Conservation (phyloP, 2,113 vertebrate genomes). For the Tragelaphus strepsiceros region DNA sequence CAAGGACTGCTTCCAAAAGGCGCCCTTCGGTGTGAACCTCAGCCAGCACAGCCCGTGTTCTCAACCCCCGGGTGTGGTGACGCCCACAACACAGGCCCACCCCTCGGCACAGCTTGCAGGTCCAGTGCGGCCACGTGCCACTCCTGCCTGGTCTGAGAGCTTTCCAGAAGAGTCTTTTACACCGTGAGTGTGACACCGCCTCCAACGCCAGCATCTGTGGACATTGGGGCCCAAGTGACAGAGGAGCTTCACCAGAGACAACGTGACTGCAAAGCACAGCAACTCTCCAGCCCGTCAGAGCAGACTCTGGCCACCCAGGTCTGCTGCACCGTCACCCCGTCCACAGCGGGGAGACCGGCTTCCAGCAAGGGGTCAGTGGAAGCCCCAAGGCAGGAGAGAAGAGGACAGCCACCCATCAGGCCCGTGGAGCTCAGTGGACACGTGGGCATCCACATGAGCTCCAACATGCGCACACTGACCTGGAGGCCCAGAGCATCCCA, state of each 20-base stretch:
- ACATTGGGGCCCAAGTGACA: rapidly evolving
- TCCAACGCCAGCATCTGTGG: rapidly evolving
- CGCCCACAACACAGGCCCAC: not conserved
- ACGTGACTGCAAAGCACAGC: rapidly evolving
- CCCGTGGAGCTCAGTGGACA: not conserved
- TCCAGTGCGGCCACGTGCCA: rapidly evolving
- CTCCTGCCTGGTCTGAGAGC: rapidly evolving
- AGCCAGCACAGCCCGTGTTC: rapidly evolving
- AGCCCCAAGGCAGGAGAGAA: not conserved
- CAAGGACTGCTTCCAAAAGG: not conserved
- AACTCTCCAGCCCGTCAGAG: not conserved
- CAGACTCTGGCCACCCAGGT: rapidly evolving
- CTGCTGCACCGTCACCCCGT: too few relatives aligned
- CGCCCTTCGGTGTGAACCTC: rapidly evolving
- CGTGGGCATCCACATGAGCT: not conserved
- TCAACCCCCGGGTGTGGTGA: rapidly evolving
- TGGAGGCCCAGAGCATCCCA: not conserved
- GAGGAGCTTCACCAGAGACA: too few relatives aligned
- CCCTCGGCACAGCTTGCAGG: not conserved
- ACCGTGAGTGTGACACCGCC: rapidly evolving
- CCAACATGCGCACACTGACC: rapidly evolving
- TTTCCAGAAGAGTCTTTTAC: rapidly evolving
- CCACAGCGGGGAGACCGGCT: too few relatives aligned
- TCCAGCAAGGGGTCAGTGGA: not conserved
- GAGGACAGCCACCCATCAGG: not conserved